These are phyloP conservation scores for Erpobdella octoculata DNA, from an alignment of 2,888 invertebrate genomes.

Conservation along the genomic window DNA sequence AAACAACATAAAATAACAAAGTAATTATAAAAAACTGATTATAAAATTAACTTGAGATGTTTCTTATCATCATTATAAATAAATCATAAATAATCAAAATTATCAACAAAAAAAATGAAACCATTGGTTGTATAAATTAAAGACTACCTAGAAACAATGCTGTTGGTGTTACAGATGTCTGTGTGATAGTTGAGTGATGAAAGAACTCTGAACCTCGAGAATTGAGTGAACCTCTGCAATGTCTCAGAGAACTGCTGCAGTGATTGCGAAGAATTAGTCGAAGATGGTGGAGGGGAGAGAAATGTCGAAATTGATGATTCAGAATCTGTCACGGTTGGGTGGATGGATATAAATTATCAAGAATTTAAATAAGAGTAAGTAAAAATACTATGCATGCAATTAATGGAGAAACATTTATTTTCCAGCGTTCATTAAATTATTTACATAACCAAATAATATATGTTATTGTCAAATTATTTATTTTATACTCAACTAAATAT, in stretches of 20 bases:
- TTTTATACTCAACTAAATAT: too few relatives aligned
- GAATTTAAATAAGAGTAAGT: too few relatives aligned
- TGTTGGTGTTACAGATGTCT: constrained; percentile 70
- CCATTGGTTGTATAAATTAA: background rate
- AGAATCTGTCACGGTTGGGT: too few relatives aligned
- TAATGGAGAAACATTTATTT: too few relatives aligned
- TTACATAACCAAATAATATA: too few relatives aligned
- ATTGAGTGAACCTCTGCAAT: constrained; percentile 74
- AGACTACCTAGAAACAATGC: constrained; percentile 55
- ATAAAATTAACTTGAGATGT: too few relatives aligned
- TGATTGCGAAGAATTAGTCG: constrained; percentile 11
- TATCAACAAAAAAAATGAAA: background rate
- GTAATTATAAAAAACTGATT: background rate
- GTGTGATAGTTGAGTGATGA: constrained; percentile 82
- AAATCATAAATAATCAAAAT: background rate
- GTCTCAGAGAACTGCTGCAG: constrained; percentile 68
- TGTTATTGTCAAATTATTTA: too few relatives aligned
- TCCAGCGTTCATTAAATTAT: too few relatives aligned
- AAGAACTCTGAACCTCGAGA: constrained; percentile 68
- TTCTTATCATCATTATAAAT: too few relatives aligned
- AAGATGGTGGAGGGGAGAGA: background rate
- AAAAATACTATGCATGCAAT: too few relatives aligned
- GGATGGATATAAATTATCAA: too few relatives aligned
- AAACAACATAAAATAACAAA: background rate
- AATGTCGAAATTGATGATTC: background rate